Percentiles rank a stretch among this genome's conserved stretches.
phyloP scores from a whole-genome alignment of 2,797 vertebrate species.

The Hybognathus amarus region DNA sequence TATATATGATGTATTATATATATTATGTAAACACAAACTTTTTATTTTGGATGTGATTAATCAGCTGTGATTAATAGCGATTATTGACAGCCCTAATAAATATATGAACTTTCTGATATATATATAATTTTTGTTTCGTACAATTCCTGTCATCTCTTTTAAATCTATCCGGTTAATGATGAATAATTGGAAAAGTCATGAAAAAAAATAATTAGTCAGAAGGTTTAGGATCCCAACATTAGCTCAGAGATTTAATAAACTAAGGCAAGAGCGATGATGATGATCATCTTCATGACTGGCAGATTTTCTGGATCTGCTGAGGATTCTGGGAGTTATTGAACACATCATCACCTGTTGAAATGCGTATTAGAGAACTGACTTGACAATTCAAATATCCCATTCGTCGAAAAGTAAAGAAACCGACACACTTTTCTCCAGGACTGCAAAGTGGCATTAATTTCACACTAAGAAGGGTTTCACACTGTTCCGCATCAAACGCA shows the following conservation, averaged over 20 bases:
- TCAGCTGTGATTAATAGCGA: no score
- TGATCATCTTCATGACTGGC: neutral
- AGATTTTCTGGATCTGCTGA: neutral
- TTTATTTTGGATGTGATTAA: no score
- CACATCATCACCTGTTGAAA: neutral
- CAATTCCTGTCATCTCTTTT: neutral
- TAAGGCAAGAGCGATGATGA: neutral
- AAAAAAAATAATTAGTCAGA: neutral
- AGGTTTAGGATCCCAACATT: neutral
- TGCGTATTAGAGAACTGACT: neutral
- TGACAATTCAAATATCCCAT: neutral
- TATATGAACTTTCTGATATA: no score
- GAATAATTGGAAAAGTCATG: neutral
- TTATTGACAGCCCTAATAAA: no score
- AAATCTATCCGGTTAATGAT: neutral
- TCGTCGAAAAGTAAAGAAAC: neutral
- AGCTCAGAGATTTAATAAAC: neutral
- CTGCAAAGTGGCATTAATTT: constrained; percentile 20
- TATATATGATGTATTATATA: no score
- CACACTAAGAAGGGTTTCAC: constrained; percentile 21
- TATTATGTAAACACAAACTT: no score
- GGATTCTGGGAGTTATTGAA: neutral
- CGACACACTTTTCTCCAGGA: neutral
- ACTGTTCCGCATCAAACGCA: neutral
- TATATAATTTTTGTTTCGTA: neutral